Evolutionary conservation across 2,113 vertebrate species (phyloP).

Genomic region (Cacatua alba): DNA sequence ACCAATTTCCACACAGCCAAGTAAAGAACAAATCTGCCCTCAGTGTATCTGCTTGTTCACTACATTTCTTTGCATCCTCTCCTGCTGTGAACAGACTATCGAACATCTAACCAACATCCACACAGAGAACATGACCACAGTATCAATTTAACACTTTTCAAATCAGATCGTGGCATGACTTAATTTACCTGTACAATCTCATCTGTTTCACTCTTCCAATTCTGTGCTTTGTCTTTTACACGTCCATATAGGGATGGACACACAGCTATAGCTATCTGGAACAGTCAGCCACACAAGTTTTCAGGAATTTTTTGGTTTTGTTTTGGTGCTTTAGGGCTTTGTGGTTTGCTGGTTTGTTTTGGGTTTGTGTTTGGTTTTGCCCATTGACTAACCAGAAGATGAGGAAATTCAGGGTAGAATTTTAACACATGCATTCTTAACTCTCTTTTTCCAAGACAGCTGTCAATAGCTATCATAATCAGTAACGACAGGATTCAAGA

Average conservation of each 20-base stretch:
- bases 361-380: not conserved
- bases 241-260: not conserved
- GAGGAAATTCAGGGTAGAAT: not conserved
- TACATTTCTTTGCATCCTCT: not conserved
- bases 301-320: not conserved
- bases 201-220: not conserved
- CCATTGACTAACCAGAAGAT: not conserved
- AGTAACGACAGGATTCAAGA: not conserved
- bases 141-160: not conserved
- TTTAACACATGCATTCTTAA: not conserved
- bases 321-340: not conserved
- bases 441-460: not conserved
- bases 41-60: not conserved
- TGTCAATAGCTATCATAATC: not conserved
- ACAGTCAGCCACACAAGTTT: not conserved
- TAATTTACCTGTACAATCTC: not conserved
- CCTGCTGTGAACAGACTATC: not conserved
- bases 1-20: not conserved
- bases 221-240: not conserved
- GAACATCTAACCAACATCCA: not conserved
- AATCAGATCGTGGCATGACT: not conserved
- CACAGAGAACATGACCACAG: not conserved
- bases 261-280: not conserved
- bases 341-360: not conserved
- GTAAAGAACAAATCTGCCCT: not conserved